Conservation (phyloP, 2,797 vertebrate genomes). For the Ctenopoma kingsleyae region DNA sequence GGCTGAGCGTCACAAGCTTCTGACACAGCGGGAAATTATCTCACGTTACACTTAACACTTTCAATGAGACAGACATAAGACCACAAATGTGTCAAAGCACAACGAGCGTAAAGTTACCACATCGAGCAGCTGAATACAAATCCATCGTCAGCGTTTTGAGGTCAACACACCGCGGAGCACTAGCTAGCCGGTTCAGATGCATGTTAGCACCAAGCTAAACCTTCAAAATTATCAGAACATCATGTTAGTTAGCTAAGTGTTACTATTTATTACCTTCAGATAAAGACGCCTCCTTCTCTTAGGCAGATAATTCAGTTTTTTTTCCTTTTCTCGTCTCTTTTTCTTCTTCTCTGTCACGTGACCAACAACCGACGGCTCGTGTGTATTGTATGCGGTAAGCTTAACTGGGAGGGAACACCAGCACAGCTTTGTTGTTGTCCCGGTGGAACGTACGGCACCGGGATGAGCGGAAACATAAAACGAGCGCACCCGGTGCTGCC, state of each 20-base stretch:
- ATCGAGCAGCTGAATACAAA: not conserved
- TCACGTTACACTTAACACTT: not conserved
- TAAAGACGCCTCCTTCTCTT: not conserved
- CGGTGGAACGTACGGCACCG: accelerated
- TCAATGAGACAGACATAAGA: not conserved
- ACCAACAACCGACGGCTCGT: not conserved
- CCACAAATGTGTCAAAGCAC: not conserved
- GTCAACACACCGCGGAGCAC: not conserved
- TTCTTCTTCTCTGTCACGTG: slow-evolving; percentile 65
- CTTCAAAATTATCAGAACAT: not conserved
- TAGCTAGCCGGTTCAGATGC: not conserved
- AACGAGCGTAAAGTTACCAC: slow-evolving; percentile 8
- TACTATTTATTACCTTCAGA: slow-evolving; percentile 27
- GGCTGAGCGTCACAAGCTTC: slow-evolving; percentile 58
- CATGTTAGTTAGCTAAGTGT: not conserved
- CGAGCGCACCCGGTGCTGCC: slow-evolving; percentile 28
- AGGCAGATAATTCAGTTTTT: not conserved
- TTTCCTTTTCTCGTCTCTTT: slow-evolving; percentile 14
- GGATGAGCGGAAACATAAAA: not conserved
- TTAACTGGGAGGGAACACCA: slow-evolving; percentile 25
- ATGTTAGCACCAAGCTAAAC: not conserved
- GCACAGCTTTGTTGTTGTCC: accelerated
- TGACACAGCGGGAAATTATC: slow-evolving; percentile 63
- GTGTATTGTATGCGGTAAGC: accelerated
- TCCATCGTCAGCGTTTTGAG: slow-evolving; percentile 42